Conservation (phyloP, 2,888 invertebrate species). For the Rhagonycha fulva region DNA sequence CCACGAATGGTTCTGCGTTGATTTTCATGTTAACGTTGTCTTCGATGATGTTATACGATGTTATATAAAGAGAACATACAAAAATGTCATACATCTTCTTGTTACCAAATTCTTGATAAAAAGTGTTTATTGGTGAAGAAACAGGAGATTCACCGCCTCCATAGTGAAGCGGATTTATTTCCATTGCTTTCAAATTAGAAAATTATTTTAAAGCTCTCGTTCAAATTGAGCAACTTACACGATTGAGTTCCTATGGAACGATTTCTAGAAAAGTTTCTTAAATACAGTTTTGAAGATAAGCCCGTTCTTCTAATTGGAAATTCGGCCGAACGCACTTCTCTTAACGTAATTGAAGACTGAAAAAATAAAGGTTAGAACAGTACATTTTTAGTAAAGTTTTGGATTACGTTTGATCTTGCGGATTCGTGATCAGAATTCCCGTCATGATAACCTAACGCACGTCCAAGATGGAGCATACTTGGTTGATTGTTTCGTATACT, state of each 20-base stretch:
- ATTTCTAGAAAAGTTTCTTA: not conserved
- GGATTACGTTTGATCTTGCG: not conserved
- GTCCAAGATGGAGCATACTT: not conserved
- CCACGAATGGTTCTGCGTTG: conserved; percentile 27
- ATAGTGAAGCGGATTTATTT: not conserved
- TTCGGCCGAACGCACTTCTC: not conserved
- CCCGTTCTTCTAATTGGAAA: not conserved
- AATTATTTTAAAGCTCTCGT: not conserved
- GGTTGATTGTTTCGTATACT: not conserved
- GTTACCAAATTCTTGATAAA: not conserved
- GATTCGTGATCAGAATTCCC: not conserved
- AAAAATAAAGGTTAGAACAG: not conserved
- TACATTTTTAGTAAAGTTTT: not conserved
- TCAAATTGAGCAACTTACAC: not conserved
- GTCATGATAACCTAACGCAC: not conserved
- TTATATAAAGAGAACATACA: conserved; percentile 31
- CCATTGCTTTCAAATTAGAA: not conserved
- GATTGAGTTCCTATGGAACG: not conserved
- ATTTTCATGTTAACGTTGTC: conserved; percentile 20
- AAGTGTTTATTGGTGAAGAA: not conserved
- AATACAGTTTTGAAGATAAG: not conserved
- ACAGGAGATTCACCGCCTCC: not conserved
- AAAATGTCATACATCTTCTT: conserved; percentile 5
- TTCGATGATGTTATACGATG: conserved; percentile 27
- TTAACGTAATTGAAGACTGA: not conserved